A percentile compares a stretch with the other conserved stretches of the same genome.
Conservation (phyloP, 2,888 invertebrate species). For the Aspidapion aeneum region DNA sequence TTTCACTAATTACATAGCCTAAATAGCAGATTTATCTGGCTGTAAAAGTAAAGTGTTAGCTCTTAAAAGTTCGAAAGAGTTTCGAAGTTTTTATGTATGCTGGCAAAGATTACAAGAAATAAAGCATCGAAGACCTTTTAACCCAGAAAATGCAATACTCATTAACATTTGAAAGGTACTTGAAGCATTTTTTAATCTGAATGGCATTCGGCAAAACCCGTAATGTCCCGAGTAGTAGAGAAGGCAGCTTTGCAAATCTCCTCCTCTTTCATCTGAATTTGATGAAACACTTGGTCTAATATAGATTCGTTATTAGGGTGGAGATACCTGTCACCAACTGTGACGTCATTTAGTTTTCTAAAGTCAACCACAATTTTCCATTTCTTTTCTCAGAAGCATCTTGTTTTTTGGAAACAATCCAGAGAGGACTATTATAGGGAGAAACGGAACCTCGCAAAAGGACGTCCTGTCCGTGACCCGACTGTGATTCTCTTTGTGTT, state of each 20-base stretch:
- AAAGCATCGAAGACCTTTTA: constrained; percentile 4
- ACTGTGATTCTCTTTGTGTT: too few relatives aligned
- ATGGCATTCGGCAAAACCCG: constrained; percentile 40
- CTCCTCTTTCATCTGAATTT: constrained; percentile 37
- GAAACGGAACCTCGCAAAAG: too few relatives aligned
- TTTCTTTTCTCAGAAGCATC: constrained; percentile 19
- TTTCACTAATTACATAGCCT: too few relatives aligned
- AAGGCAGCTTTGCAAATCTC: constrained; percentile 42
- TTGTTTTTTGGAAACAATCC: constrained; percentile 38
- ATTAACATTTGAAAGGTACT: constrained; percentile 23
- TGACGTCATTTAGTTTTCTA: constrained; percentile 40
- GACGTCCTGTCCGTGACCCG: too few relatives aligned
- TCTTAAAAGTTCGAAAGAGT: too few relatives aligned
- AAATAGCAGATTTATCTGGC: too few relatives aligned
- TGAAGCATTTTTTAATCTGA: constrained; percentile 45
- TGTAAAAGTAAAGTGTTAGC: too few relatives aligned
- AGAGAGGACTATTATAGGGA: constrained; percentile 30
- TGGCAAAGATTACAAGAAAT: constrained; percentile 22
- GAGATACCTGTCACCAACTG: constrained; percentile 39
- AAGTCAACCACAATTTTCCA: too few relatives aligned
- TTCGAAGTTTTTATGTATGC: constrained; percentile 25
- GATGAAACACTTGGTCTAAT: constrained; percentile 43
- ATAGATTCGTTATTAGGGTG: constrained; percentile 41
- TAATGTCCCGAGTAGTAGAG: constrained; percentile 36
- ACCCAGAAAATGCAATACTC: constrained; percentile 11